Percentiles rank a stretch among this genome's conserved stretches.
phyloP scores from a whole-genome alignment of 2,888 invertebrate genomes.

The Pediacus dermestoides region DNA sequence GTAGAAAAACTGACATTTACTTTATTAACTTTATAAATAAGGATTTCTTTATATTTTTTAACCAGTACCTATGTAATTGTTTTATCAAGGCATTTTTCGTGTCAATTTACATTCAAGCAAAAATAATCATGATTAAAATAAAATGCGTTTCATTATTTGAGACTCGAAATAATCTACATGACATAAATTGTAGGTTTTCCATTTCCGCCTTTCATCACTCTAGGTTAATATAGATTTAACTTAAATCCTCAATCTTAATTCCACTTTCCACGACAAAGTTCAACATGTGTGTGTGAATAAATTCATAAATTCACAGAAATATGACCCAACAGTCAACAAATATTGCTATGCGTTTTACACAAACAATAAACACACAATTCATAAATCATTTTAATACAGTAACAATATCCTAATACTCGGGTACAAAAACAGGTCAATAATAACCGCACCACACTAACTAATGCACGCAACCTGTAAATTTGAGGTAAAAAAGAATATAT shows the following conservation, averaged over 20 bases:
- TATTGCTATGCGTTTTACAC: conserved; percentile 4
- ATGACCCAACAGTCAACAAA: not conserved
- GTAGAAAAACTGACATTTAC: no score
- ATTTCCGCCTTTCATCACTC: no score
- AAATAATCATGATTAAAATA: no score
- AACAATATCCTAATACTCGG: conserved; percentile 2
- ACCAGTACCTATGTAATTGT: no score
- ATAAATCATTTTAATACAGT: conserved; percentile 7
- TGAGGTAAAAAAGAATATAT: conserved; percentile 8
- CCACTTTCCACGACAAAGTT: not conserved
- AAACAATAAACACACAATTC: conserved; percentile 3
- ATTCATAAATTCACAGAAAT: conserved; percentile 1
- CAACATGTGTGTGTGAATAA: not conserved
- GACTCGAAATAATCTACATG: no score
- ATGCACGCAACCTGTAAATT: conserved; percentile 13
- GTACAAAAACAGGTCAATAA: conserved; percentile 14
- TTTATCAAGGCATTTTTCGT: no score
- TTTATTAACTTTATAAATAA: no score
- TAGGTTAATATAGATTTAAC: not conserved
- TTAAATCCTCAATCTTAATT: conserved; percentile 1
- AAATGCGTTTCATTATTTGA: no score
- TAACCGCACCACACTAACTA: conserved; percentile 11
- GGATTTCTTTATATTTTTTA: no score
- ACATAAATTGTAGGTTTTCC: no score
- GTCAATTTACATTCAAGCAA: no score